A percentile compares a stretch with the other conserved stretches of the same genome.
These are phyloP conservation scores for Acromyrmex echinatior DNA, from an alignment of 1,140 invertebrate genomes.

Conservation along the genomic window DNA sequence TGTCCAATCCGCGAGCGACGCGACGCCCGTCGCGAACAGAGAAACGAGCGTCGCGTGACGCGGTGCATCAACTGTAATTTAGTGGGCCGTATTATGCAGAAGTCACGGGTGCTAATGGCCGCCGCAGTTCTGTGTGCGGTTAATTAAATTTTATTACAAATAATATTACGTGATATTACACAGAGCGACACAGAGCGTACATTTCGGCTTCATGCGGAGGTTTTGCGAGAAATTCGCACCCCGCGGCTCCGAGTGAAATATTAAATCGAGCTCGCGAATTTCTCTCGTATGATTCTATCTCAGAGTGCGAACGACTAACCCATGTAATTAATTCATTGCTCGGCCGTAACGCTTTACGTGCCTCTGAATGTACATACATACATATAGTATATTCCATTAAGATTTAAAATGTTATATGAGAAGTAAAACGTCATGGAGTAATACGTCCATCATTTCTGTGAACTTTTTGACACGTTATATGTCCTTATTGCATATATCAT, in stretches of 20 bases:
- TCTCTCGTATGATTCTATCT: slow-evolving; percentile 42
- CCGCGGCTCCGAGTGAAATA: slow-evolving; percentile 50
- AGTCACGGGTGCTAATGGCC: slow-evolving; percentile 65
- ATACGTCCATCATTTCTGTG: slow-evolving; percentile 32
- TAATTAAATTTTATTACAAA: slow-evolving; percentile 78
- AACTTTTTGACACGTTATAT: slow-evolving; percentile 15
- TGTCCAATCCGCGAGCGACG: slow-evolving; percentile 47
- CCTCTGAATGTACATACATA: not conserved
- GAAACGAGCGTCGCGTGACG: slow-evolving; percentile 31
- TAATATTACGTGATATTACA: slow-evolving; percentile 72
- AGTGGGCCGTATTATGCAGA: slow-evolving; percentile 67
- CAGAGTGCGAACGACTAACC: slow-evolving; percentile 36
- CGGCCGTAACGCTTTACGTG: slow-evolving; percentile 47
- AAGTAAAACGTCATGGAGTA: slow-evolving; percentile 33
- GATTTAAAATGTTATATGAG: slow-evolving; percentile 38
- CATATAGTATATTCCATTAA: slow-evolving; percentile 10
- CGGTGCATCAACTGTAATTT: slow-evolving; percentile 67
- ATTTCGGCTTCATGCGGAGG: slow-evolving; percentile 31
- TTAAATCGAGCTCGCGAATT: slow-evolving; percentile 62
- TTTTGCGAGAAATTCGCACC: slow-evolving; percentile 47
- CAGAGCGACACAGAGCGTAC: slow-evolving; percentile 9
- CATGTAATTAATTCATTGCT: slow-evolving; percentile 63
- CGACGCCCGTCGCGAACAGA: slow-evolving; percentile 1
- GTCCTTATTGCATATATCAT: not conserved
- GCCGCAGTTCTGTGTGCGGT: slow-evolving; percentile 55